phyloP scores from a whole-genome alignment of 2,113 vertebrate genomes.

The Glaucidium brasilianum region DNA sequence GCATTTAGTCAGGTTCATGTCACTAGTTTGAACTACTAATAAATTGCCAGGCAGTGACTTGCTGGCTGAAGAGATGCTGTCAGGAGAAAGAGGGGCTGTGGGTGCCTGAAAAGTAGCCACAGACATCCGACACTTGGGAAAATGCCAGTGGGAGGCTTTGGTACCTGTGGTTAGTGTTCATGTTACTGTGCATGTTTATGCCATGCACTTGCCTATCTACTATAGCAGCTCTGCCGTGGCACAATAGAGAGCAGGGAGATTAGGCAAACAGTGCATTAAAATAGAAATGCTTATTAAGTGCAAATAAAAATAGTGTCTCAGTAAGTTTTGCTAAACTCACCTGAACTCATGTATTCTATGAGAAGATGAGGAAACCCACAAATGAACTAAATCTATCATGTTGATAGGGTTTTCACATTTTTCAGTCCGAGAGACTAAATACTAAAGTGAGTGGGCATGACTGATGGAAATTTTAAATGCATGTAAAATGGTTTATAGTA shows the following conservation, averaged over 20 bases:
- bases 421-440: not conserved
- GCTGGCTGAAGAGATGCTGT: not conserved
- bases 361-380: not conserved
- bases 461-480: not conserved
- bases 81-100: not conserved
- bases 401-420: not conserved
- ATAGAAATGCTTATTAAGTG: not conserved
- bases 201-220: conserved; percentile 5
- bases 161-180: not conserved
- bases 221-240: not conserved
- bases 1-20: not conserved
- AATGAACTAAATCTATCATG: not conserved
- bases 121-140: not conserved
- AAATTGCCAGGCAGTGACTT: not conserved
- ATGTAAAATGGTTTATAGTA: not conserved
- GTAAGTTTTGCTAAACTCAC: not conserved
- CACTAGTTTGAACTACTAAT: not conserved
- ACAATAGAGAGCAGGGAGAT: not conserved
- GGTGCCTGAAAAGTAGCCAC: not conserved
- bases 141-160: not conserved
- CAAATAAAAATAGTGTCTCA: not conserved
- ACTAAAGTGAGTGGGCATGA: not conserved
- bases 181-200: not conserved
- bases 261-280: not conserved
- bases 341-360: not conserved